Evolutionary conservation across 2,888 invertebrate genomes (phyloP), one percentile per base, ranked within the genome.

Genomic region (Thereva unica): DNA sequence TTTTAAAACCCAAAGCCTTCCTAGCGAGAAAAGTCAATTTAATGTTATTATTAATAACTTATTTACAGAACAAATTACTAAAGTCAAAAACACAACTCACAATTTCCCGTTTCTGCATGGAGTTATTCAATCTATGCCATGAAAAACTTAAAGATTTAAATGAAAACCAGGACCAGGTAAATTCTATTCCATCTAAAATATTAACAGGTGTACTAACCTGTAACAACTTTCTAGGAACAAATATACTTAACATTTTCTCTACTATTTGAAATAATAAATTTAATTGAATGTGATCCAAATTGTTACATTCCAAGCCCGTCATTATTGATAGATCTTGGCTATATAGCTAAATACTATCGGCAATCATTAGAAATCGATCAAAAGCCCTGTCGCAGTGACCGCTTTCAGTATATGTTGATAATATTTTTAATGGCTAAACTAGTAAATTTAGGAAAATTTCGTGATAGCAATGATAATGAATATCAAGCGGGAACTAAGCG

Each of bases 221-320:
- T 9, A 23, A 41, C 40, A 42, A n/a, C 7, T 59, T 7, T 41
- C 8, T 12, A 69, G 69, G 44, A 57, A 34, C 53, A 65, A 40
- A 42, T 61, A 10, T 34, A 57, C 12, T 53, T 57, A 49, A 57
- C 50, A 8, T 69, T 63, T 41, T 35, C 44, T 35, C 50, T 69
- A 42, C 53, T 71, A 40, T 69, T 70, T 40, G 71, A 71, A 49
- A 68, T 73, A 6, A 63, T 73, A 7, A 68, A 71, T 8, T 54
- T 71, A 38, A 67, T 72, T 9, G 52, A 64, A 40, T 57, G 7
- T 7, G 66, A 69, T 55, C 12, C 53, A 12, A 12, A 12, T 8
- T 45, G 42, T 12, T 67, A 53, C 44, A 55, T 65, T 37, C 50
- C 63, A 40, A 50, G 56, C 8, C 12, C 65, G n/a, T 59, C 56